Evolutionary conservation across 2,113 vertebrate genomes (phyloP).

Genomic region (Morone saxatilis): DNA sequence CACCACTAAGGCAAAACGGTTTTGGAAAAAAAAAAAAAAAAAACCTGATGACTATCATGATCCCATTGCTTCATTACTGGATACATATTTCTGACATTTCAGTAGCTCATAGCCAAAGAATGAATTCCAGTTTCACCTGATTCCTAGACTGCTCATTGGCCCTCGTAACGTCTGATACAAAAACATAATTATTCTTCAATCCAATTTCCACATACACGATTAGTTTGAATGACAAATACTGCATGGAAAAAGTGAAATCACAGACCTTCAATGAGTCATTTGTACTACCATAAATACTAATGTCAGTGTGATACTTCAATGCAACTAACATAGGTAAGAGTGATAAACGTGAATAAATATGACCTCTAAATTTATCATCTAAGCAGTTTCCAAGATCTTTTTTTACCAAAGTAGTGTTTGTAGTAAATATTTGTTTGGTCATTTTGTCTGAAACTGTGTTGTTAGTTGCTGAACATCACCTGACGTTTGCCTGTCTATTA

Average conservation of each 20-base stretch:
- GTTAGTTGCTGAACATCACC: constrained; percentile 21
- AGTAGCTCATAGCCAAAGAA: constrained; percentile 4
- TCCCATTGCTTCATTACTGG: neutral
- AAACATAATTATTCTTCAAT: constrained; percentile 28
- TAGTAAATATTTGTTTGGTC: constrained; percentile 18
- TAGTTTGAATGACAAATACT: constrained; percentile 60
- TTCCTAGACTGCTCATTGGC: constrained; percentile 22
- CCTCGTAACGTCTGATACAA: constrained; percentile 7
- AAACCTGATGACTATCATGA: constrained; percentile 5
- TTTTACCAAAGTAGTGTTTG: constrained; percentile 18
- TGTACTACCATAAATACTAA: constrained; percentile 61
- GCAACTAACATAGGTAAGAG: constrained; percentile 35
- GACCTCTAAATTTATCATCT: constrained; percentile 23
- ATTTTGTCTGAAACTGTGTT: constrained; percentile 8
- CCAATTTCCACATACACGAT: constrained; percentile 53
- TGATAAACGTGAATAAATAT: constrained; percentile 46
- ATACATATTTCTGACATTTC: neutral
- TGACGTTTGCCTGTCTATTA: constrained; percentile 1
- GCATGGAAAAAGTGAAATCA: constrained; percentile 53
- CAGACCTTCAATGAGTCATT: constrained; percentile 45
- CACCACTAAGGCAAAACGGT: constrained; percentile 53
- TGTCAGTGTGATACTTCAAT: constrained; percentile 29
- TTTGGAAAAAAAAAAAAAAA: constrained; percentile 29
- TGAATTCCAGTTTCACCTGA: constrained; percentile 33
- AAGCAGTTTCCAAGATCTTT: constrained; percentile 14